These are phyloP conservation scores for Eupithecia centaureata DNA, from an alignment of 2,888 invertebrate species.

Conservation along the genomic window DNA sequence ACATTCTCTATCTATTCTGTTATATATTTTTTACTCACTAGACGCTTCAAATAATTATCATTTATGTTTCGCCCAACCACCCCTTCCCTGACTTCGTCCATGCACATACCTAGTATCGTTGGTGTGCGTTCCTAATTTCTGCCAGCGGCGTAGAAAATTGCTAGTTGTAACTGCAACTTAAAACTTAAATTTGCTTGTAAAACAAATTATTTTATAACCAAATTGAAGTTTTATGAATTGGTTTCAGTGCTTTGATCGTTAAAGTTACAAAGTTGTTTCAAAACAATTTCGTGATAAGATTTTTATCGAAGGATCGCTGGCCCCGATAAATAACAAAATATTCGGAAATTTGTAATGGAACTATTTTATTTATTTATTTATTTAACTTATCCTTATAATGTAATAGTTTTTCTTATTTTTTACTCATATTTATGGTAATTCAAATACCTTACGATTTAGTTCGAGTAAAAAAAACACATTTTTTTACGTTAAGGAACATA, in stretches of 20 bases:
- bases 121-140: conserved; percentile 45
- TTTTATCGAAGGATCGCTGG: background rate
- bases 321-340: background rate
- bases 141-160: conserved; percentile 42
- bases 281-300: conserved; percentile 12
- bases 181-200: conserved; percentile 37
- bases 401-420: too few relatives aligned
- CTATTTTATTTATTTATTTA: too few relatives aligned
- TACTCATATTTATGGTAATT: too few relatives aligned
- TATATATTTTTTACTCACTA: too few relatives aligned
- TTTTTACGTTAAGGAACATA: too few relatives aligned
- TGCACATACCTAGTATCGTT: conserved; percentile 32
- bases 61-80: background rate
- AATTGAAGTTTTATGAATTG: conserved; percentile 17
- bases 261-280: conserved; percentile 15
- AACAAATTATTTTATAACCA: conserved; percentile 34
- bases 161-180: conserved; percentile 40
- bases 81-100: conserved; percentile 23
- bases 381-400: too few relatives aligned
- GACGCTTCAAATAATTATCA: background rate
- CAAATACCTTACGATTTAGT: too few relatives aligned
- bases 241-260: conserved; percentile 6
- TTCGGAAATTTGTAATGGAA: too few relatives aligned
- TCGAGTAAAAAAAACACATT: too few relatives aligned
- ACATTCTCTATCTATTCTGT: too few relatives aligned